phyloP scores from a whole-genome alignment of 2,888 invertebrate genomes.

The Eurytoma adleriae region DNA sequence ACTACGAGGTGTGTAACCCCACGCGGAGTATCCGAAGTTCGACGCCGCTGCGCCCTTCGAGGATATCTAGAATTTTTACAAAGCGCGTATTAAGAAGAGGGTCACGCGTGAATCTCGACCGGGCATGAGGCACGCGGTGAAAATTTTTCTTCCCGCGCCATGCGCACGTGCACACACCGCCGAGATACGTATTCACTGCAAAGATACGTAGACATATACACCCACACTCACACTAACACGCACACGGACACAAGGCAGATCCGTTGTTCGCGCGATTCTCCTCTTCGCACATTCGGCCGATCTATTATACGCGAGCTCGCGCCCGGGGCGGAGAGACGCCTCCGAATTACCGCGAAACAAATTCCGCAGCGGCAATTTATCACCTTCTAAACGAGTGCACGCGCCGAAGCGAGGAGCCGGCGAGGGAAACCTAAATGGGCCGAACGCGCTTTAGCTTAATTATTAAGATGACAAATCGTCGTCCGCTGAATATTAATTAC shows the following conservation, averaged over 20 bases:
- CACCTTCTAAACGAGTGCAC: constrained; percentile 24
- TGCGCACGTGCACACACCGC: not conserved
- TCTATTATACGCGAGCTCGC: not conserved
- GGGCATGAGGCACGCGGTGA: no score
- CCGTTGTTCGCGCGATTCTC: no score
- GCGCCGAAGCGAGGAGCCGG: constrained; percentile 14
- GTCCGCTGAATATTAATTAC: constrained; percentile 37
- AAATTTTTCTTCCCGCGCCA: no score
- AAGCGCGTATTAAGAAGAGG: no score
- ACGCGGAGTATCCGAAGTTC: no score
- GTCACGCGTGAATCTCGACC: no score
- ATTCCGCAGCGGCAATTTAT: constrained; percentile 44
- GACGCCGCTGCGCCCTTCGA: no score
- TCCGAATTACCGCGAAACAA: constrained; percentile 24
- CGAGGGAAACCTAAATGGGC: not conserved
- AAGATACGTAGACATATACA: not conserved
- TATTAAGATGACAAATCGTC: constrained; percentile 45
- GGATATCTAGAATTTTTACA: no score
- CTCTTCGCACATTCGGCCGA: constrained; percentile 10
- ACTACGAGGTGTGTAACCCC: no score
- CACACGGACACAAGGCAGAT: no score
- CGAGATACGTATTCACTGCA: not conserved
- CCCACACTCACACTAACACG: not conserved
- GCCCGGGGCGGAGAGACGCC: no score
- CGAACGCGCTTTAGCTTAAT: constrained; percentile 45